Evolutionary conservation across 1,140 invertebrate species (phyloP), one percentile per base, ranked within the genome.

Genomic region (Protaetia brevitarsis): DNA sequence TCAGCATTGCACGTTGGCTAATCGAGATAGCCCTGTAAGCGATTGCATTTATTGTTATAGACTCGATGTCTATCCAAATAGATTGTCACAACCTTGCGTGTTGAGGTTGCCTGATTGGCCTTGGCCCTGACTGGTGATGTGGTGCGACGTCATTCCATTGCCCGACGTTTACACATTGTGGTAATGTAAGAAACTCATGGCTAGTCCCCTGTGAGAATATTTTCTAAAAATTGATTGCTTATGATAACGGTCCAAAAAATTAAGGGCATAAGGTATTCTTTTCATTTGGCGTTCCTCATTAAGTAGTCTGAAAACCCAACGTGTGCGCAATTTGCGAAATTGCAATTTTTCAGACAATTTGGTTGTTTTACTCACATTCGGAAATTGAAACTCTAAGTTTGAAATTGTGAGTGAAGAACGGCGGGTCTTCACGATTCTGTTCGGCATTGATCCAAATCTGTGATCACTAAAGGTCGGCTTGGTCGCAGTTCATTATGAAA

Each of bases 121-220:
- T 60, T 60, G 29, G 11, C 58, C 7, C 29, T 60, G 26, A 31
- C 58, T 60, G 58, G 58, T 29, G 58, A 60, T 60, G 58, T 29
- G 8, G 60, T 62, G 29, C 36, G 30, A 23, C 60, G 28, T 21
- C 34, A 62, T 36, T 62, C 60, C 60, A 62, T 62, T 62, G 30
- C 5, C n/a, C 2, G 60, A 21, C 27, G 16, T 37, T 62, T 62
- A 21, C 29, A 62, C 19, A 34, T n/a, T 21, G 60, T 2, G 16
- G 30, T 62, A 6, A 5, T 36, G 30, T 36, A n/a, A 36, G 60
- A 21, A 23, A 62, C 28, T 31, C 60, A 62, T 6, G 34, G 5
- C 30, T 36, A 28, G 34, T 62, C 30, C 13, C 26, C 60, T 34
- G 60, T 62, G 34, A 62, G 29, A 21, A 62, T 62, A n/a, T 62